phyloP scores from a whole-genome alignment of 2,888 invertebrate species.

The Dicranocentrus wangi region DNA sequence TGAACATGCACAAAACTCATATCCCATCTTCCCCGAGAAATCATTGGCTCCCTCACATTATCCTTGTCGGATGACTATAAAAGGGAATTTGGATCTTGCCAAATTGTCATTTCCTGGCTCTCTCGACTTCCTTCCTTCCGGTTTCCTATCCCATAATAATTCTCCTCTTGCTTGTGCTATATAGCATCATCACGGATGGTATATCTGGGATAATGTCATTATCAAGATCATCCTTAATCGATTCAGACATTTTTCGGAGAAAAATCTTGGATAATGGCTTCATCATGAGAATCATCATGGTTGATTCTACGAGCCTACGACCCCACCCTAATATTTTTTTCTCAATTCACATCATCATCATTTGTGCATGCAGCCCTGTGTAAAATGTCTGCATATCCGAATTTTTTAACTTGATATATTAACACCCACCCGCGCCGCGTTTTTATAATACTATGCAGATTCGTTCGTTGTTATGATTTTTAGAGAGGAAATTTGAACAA shows the following conservation, averaged over 20 bases:
- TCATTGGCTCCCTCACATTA: background rate
- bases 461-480: background rate
- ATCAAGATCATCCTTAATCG: slow-evolving; percentile 61
- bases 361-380: too few species aligned
- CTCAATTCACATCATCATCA: too few species aligned
- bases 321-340: slow-evolving; percentile 55
- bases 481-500: slow-evolving; percentile 11
- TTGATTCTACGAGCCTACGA: slow-evolving; percentile 67
- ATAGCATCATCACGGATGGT: background rate
- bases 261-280: slow-evolving; percentile 72
- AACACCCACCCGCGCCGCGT: background rate
- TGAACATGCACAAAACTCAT: too few species aligned
- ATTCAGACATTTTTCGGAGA: slow-evolving; percentile 67
- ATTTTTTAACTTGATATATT: background rate
- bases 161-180: background rate
- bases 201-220: slow-evolving; percentile 49
- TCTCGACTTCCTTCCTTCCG: slow-evolving; percentile 73
- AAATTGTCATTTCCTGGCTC: slow-evolving; percentile 73
- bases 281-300: slow-evolving; percentile 71
- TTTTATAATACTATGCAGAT: background rate
- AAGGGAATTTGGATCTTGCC: slow-evolving; percentile 72
- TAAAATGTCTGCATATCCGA: background rate
- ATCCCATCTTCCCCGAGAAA: too few species aligned
- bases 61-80: slow-evolving; percentile 53
- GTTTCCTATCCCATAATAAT: slow-evolving; percentile 66